These are phyloP conservation scores for Loxodonta africana DNA, from an alignment of 2,113 vertebrate genomes.

Conservation along the genomic window DNA sequence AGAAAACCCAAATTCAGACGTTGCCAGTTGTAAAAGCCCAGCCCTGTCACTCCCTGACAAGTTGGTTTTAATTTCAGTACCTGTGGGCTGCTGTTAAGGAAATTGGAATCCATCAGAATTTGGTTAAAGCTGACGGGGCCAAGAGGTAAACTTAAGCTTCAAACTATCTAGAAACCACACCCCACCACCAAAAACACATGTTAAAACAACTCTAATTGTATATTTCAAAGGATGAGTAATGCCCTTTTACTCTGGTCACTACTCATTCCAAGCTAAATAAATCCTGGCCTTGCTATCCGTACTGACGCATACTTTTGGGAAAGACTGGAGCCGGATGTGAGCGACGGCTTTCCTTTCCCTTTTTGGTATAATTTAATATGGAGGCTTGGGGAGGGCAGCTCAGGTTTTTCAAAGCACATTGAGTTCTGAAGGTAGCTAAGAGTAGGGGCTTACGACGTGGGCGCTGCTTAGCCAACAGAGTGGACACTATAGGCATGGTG, in stretches of 20 bases:
- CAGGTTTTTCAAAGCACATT: fast-evolving
- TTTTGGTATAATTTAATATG: neutral
- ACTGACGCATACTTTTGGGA: neutral
- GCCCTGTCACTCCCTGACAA: neutral
- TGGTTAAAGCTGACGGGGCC: neutral
- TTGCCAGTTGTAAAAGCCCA: fast-evolving
- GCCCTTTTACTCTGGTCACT: neutral
- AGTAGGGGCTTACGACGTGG: fast-evolving
- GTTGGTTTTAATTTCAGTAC: neutral
- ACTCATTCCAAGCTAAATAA: conserved; percentile 52
- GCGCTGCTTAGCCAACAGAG: neutral
- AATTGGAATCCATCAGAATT: neutral
- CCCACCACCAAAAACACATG: conserved; percentile 40
- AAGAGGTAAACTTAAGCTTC: conserved; percentile 34
- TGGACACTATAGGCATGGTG: neutral
- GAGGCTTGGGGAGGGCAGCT: neutral
- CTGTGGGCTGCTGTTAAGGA: neutral
- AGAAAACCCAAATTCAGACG: no score
- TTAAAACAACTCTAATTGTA: conserved; percentile 19
- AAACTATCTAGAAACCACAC: conserved; percentile 58
- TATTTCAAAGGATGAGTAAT: conserved; percentile 44
- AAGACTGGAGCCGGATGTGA: neutral
- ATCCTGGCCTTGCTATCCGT: neutral
- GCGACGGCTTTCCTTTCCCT: neutral
- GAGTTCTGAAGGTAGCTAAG: neutral